A percentile compares a stretch with the other conserved stretches of the same genome.
These are phyloP conservation scores for Thalassoma bifasciatum DNA, from an alignment of 2,113 vertebrate species.

Conservation along the genomic window DNA sequence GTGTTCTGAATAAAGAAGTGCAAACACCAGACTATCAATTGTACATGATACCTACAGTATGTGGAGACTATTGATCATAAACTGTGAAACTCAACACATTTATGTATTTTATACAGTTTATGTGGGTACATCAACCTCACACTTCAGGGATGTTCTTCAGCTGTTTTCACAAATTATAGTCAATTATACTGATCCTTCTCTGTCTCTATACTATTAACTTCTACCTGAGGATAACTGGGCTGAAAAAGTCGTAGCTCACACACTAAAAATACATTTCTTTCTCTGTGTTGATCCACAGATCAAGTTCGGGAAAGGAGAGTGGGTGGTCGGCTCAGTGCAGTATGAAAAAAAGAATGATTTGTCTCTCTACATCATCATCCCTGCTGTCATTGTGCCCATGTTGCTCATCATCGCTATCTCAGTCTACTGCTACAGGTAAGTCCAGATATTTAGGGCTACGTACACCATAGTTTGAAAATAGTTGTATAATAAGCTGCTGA, in stretches of 20 bases:
- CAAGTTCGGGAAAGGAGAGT: constrained; percentile 93
- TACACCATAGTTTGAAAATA: neutral
- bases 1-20: constrained; percentile 23
- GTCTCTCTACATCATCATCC: constrained; percentile 92
- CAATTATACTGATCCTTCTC: constrained; percentile 47
- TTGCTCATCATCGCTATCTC: constrained; percentile 88
- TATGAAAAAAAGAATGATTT: constrained; percentile 89
- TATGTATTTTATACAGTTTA: constrained; percentile 33
- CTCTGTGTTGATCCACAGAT: constrained; percentile 83
- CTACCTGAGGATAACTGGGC: constrained; percentile 14
- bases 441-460: neutral
- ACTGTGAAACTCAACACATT: constrained; percentile 10
- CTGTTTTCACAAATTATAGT: constrained; percentile 13
- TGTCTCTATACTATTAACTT: constrained; percentile 5
- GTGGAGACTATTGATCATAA: constrained; percentile 15
- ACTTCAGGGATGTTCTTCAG: constrained; percentile 5
- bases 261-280: constrained; percentile 24
- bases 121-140: neutral
- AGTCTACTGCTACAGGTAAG: constrained; percentile 95
- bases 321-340: constrained; percentile 90
- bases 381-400: constrained; percentile 94
- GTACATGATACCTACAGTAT: neutral
- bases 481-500: neutral
- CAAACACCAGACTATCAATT: constrained; percentile 13
- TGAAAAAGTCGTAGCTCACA: constrained; percentile 14